Evolutionary conservation across 2,113 vertebrate species (phyloP).

Genomic region (Channa argus): DNA sequence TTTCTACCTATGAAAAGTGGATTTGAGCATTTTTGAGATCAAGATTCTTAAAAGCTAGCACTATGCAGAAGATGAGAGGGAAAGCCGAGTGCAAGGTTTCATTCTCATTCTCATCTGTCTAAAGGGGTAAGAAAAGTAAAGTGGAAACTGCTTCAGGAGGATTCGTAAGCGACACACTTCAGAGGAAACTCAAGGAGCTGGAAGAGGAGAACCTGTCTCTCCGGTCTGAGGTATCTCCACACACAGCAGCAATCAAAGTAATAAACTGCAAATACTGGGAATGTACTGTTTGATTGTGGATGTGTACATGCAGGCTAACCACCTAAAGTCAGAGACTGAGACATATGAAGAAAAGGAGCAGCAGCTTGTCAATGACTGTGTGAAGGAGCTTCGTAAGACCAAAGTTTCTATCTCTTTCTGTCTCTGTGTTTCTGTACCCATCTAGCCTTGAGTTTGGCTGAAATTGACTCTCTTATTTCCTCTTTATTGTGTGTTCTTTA

Average conservation of each 20-base stretch:
- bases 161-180: constrained; percentile 90
- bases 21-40: neutral
- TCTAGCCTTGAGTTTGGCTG: neutral
- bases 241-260: neutral
- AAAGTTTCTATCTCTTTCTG: neutral
- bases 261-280: neutral
- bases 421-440: neutral
- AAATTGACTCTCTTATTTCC: neutral
- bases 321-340: constrained; percentile 97
- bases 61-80: no score
- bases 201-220: constrained; percentile 96
- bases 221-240: constrained; percentile 89
- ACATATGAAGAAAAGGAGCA: constrained; percentile 98
- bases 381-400: constrained; percentile 94
- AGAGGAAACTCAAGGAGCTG: constrained; percentile 94
- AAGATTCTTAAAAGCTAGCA: neutral
- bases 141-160: constrained; percentile 85
- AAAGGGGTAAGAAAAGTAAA: constrained; percentile 88
- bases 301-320: constrained; percentile 85
- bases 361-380: constrained; percentile 97
- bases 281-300: neutral
- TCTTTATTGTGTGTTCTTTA: no score
- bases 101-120: neutral
- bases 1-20: neutral
- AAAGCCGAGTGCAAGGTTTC: neutral